Evolutionary conservation across 2,888 invertebrate species (phyloP).

Genomic region (Erpobdella octoculata): DNA sequence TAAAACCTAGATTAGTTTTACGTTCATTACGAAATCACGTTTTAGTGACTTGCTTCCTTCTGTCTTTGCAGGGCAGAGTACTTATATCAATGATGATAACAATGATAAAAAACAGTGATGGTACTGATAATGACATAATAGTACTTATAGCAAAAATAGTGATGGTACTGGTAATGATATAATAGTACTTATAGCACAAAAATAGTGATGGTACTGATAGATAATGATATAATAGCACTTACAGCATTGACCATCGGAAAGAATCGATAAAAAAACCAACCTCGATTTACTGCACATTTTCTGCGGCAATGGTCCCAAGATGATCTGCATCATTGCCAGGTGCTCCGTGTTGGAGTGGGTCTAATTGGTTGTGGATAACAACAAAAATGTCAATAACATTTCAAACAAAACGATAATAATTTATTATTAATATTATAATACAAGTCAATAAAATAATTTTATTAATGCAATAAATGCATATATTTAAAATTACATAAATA

Average conservation of each 20-base stretch:
- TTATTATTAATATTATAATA: not conserved
- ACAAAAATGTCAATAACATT: not conserved
- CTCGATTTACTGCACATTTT: constrained; percentile 60
- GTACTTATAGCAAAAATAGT: too few relatives aligned
- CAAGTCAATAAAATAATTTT: not conserved
- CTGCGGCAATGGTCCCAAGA: constrained; percentile 88
- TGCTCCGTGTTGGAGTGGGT: constrained; percentile 99
- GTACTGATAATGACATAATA: too few relatives aligned
- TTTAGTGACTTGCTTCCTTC: not conserved
- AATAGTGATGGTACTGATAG: too few relatives aligned
- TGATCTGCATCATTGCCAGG: constrained; percentile 99
- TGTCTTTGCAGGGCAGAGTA: too few relatives aligned
- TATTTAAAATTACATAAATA: too few relatives aligned
- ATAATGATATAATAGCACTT: not conserved
- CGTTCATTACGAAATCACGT: not conserved
- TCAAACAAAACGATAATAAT: not conserved
- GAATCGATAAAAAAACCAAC: constrained; percentile 55
- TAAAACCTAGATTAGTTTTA: too few relatives aligned
- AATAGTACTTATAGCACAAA: too few relatives aligned
- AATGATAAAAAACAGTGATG: too few relatives aligned
- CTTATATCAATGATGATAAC: too few relatives aligned
- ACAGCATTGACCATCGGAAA: not conserved
- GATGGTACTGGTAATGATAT: too few relatives aligned
- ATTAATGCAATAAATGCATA: not conserved
- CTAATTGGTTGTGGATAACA: constrained; percentile 54